Percentiles rank a stretch among this genome's conserved stretches.
These are phyloP conservation scores for Parauchenoglanis ngamensis DNA, from an alignment of 2,797 vertebrate species.

Conservation along the genomic window DNA sequence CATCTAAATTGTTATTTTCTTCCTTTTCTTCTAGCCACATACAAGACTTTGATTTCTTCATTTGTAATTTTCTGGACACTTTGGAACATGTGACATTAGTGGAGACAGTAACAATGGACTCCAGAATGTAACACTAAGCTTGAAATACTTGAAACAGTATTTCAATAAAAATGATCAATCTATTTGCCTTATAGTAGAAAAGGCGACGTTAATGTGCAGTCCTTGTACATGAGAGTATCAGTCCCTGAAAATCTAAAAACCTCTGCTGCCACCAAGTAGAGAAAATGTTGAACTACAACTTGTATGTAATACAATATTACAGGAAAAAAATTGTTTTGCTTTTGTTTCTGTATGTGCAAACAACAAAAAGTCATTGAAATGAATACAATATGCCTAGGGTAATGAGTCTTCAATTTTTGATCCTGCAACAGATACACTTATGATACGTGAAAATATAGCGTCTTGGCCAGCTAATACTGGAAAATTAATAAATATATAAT, in stretches of 20 bases:
- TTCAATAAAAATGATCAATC: background rate
- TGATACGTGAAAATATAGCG: background rate
- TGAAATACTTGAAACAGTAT: background rate
- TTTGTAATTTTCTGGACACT: background rate
- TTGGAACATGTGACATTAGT: background rate
- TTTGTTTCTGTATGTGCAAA: background rate
- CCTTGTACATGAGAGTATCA: background rate
- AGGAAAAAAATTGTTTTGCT: background rate
- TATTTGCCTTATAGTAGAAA: background rate
- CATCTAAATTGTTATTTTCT: background rate
- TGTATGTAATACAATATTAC: background rate
- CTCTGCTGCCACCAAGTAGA: slow-evolving; percentile 15
- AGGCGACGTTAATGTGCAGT: background rate
- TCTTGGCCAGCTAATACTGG: background rate
- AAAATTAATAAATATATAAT: too few relatives aligned
- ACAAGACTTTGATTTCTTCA: too few relatives aligned
- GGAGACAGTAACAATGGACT: background rate
- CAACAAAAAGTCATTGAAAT: background rate
- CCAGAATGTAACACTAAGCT: background rate
- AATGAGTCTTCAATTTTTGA: background rate
- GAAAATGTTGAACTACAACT: slow-evolving; percentile 2
- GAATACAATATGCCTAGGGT: background rate
- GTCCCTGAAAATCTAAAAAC: background rate
- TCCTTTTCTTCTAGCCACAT: background rate
- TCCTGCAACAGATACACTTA: background rate